These are phyloP conservation scores for Cephus cinctus DNA, from an alignment of 1,140 invertebrate species.

Conservation along the genomic window DNA sequence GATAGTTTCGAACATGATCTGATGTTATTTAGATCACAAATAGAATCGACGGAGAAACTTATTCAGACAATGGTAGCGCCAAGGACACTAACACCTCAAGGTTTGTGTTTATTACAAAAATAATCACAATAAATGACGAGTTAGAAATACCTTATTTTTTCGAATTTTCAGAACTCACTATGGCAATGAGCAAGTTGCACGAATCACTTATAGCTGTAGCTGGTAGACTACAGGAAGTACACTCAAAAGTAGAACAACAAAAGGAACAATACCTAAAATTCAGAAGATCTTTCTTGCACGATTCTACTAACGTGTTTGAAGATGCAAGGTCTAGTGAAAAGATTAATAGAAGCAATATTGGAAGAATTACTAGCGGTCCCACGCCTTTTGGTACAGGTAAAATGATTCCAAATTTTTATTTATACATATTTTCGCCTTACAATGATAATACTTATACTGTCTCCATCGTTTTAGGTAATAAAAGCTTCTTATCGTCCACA, in stretches of 20 bases:
- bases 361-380: constrained; percentile 57
- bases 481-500: constrained; percentile 45
- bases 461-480: constrained; percentile 40
- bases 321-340: constrained; percentile 45
- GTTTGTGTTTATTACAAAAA: constrained; percentile 38
- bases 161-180: constrained; percentile 62
- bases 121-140: background rate
- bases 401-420: background rate
- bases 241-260: constrained; percentile 72
- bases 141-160: constrained; percentile 1
- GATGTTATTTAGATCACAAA: constrained; percentile 68
- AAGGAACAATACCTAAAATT: constrained; percentile 83
- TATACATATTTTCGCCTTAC: background rate
- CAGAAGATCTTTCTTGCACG: constrained; percentile 74
- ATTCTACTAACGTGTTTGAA: constrained; percentile 78
- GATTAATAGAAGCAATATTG: constrained; percentile 33
- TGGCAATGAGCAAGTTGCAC: constrained; percentile 76
- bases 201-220: constrained; percentile 84
- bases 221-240: constrained; percentile 77
- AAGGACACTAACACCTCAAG: constrained; percentile 66
- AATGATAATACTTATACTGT: constrained; percentile 2
- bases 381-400: constrained; percentile 60
- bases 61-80: constrained; percentile 68
- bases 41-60: constrained; percentile 72
- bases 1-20: constrained; percentile 73